Conservation (phyloP, 2,888 invertebrate species). For the Chironomus tentans region DNA sequence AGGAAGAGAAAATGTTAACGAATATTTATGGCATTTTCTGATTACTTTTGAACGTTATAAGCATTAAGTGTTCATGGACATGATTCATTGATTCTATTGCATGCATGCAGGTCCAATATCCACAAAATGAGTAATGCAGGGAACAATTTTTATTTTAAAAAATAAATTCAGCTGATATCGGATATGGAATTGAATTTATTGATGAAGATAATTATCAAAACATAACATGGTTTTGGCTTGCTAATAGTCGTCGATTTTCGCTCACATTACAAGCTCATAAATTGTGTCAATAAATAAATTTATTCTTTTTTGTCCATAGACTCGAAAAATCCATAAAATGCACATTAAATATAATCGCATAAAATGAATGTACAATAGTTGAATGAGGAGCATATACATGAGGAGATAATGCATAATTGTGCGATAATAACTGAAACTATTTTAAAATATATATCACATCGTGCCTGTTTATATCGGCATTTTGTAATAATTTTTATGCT, state of each 20-base stretch:
- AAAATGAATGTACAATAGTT: slow-evolving; percentile 3
- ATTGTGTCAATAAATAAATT: neutral
- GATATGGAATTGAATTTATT: neutral
- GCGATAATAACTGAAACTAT: neutral
- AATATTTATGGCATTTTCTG: slow-evolving; percentile 17
- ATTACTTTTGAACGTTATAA: too few relatives aligned
- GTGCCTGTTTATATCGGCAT: too few relatives aligned
- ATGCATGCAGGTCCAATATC: too few relatives aligned
- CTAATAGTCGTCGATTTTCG: neutral
- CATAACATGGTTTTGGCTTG: slow-evolving; percentile 13
- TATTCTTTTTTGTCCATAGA: neutral
- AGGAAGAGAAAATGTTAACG: slow-evolving; percentile 7
- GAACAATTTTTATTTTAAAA: too few relatives aligned
- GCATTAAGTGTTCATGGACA: too few relatives aligned
- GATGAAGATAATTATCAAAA: slow-evolving; percentile 16
- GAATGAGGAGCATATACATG: neutral
- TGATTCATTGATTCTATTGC: too few relatives aligned
- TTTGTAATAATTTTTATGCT: neutral
- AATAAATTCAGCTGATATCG: neutral
- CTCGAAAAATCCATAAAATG: neutral
- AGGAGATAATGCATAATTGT: neutral
- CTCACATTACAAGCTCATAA: neutral
- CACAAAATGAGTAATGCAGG: too few relatives aligned
- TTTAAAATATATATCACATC: too few relatives aligned
- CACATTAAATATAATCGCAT: neutral